Conservation (phyloP, 2,113 vertebrate species). For the Zapus hudsonius region DNA sequence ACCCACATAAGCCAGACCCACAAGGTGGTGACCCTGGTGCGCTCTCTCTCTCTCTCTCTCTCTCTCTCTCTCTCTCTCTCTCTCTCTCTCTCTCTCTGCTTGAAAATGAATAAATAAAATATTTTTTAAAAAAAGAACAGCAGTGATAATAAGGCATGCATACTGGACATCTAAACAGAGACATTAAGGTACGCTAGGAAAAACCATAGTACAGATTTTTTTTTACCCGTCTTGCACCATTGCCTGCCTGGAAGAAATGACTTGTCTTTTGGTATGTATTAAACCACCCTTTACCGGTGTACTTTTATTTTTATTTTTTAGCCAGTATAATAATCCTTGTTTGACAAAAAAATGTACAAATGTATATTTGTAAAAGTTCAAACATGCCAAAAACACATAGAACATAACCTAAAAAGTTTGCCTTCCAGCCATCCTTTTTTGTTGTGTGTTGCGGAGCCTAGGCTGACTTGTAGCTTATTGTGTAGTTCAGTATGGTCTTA, state of each 20-base stretch:
- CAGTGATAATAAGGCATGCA: neutral
- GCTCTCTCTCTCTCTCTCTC: too few relatives aligned
- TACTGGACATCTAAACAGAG: neutral
- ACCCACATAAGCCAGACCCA: neutral
- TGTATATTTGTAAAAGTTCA: slow-evolving; percentile 27
- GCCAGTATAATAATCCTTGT: neutral
- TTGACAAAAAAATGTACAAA: neutral
- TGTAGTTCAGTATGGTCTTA: neutral
- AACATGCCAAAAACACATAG: neutral
- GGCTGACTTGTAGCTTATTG: neutral
- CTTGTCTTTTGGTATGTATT: neutral
- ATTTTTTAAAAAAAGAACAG: neutral
- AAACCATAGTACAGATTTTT: neutral
- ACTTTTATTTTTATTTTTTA: neutral
- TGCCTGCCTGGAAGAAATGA: slow-evolving; percentile 13
- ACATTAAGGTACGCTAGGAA: neutral
- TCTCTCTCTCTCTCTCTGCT: too few relatives aligned
- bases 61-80: too few relatives aligned
- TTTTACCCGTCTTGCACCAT: neutral
- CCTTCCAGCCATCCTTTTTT: neutral
- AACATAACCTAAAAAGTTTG: neutral
- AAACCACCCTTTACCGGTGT: neutral
- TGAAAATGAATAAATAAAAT: neutral
- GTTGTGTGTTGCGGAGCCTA: neutral
- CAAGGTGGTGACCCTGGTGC: too few relatives aligned